phyloP scores from a whole-genome alignment of 2,888 invertebrate species.

The Platynereis dumerilii region DNA sequence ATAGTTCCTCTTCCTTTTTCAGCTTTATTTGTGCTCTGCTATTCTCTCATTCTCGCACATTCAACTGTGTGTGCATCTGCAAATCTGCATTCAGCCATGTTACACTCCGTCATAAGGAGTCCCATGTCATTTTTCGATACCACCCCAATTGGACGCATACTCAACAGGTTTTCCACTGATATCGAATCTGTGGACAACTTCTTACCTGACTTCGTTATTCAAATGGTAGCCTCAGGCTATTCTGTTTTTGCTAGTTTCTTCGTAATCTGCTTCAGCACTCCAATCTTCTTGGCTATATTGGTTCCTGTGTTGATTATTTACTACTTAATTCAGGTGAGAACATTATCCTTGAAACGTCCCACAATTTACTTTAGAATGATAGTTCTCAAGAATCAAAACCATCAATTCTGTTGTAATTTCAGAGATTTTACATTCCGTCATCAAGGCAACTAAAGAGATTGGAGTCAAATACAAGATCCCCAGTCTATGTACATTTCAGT shows the following conservation, averaged over 20 bases:
- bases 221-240: neutral
- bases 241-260: neutral
- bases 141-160: conserved; percentile 50
- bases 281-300: neutral
- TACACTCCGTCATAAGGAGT: conserved; percentile 41
- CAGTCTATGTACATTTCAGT: conserved; percentile 59
- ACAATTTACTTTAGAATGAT: too few species aligned
- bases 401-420: conserved; percentile 18
- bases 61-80: conserved; percentile 29
- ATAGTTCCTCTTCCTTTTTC: conserved; percentile 35
- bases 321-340: conserved; percentile 17
- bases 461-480: conserved; percentile 58
- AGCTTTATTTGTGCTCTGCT: conserved; percentile 39
- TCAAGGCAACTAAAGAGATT: conserved; percentile 60
- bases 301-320: neutral
- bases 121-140: conserved; percentile 56
- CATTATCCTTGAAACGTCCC: too few species aligned
- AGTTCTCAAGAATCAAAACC: too few species aligned
- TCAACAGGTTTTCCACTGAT: conserved; percentile 41
- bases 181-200: neutral
- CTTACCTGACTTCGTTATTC: neutral
- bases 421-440: conserved; percentile 65
- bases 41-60: conserved; percentile 28
- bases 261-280: neutral
- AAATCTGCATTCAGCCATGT: conserved; percentile 30